Conservation (phyloP, 2,888 invertebrate genomes). For the Drosophila siamana region DNA sequence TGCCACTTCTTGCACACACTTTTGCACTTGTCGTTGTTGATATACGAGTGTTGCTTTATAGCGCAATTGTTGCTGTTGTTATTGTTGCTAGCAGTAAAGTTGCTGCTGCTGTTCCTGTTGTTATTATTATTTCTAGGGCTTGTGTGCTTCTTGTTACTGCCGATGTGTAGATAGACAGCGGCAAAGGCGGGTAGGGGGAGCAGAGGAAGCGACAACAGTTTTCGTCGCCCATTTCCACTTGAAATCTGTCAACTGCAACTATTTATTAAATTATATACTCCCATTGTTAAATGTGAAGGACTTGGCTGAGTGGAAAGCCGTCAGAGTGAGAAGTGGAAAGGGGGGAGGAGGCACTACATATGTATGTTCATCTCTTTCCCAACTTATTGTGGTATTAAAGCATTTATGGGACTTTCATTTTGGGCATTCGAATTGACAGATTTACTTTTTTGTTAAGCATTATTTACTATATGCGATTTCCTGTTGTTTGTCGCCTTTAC, state of each 20-base stretch:
- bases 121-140: constrained; percentile 19
- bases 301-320: constrained; percentile 34
- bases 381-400: constrained; percentile 20
- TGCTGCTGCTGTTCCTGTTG: constrained; percentile 18
- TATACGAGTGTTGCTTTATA: constrained; percentile 51
- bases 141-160: constrained; percentile 35
- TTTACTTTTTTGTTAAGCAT: constrained; percentile 26
- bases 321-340: not conserved
- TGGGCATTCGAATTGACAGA: constrained; percentile 25
- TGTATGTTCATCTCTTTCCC: not conserved
- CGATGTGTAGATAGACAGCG: constrained; percentile 35
- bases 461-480: constrained; percentile 42
- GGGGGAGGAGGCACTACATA: not conserved
- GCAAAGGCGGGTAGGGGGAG: not conserved
- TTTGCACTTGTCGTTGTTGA: constrained; percentile 67
- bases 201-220: constrained; percentile 36
- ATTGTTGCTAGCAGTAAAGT: constrained; percentile 16
- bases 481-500: constrained; percentile 38
- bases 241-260: constrained; percentile 81
- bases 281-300: constrained; percentile 69
- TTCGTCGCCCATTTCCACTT: constrained; percentile 60
- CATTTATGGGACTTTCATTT: constrained; percentile 30
- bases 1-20: constrained; percentile 70
- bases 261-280: constrained; percentile 78
- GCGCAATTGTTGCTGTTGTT: constrained; percentile 48